Percentiles rank a stretch among this genome's conserved stretches.
Evolutionary conservation across 2,888 invertebrate species (phyloP).

Genomic region (Lydus trimaculatus): DNA sequence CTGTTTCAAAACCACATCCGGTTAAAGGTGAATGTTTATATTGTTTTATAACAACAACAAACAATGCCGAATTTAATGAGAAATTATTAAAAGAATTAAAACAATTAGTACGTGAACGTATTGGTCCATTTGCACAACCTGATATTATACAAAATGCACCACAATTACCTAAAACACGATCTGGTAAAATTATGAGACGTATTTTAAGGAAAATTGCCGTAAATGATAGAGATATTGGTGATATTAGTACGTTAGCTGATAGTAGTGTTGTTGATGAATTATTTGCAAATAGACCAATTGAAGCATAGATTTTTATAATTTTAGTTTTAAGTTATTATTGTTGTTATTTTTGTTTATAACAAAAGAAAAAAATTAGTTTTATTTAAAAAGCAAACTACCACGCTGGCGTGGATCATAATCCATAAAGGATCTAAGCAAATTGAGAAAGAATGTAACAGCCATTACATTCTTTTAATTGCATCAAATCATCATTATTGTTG

Average conservation of each 20-base stretch:
- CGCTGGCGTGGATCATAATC: not conserved
- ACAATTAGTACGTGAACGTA: conserved; percentile 83
- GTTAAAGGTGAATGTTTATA: conserved; percentile 98
- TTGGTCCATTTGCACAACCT: conserved; percentile 96
- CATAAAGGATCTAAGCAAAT: not conserved
- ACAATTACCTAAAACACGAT: conserved; percentile 93
- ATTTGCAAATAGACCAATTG: conserved; percentile 72
- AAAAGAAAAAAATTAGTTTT: too few relatives aligned
- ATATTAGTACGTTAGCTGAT: conserved; percentile 93
- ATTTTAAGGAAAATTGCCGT: conserved; percentile 92
- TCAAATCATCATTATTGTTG: not conserved
- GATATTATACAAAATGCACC: conserved; percentile 95
- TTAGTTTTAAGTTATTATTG: not conserved
- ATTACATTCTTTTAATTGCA: not conserved
- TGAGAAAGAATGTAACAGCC: not conserved
- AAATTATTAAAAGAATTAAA: conserved; percentile 76
- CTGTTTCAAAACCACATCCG: conserved; percentile 92
- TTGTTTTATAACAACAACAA: conserved; percentile 94
- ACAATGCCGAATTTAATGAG: conserved; percentile 74
- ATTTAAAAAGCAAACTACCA: not conserved
- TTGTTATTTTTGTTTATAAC: not conserved
- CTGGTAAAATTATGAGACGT: conserved; percentile 98
- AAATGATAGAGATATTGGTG: conserved; percentile 89
- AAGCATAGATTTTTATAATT: conserved; percentile 37
- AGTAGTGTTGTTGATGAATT: conserved; percentile 84